Evolutionary conservation across 2,113 vertebrate genomes (phyloP), one percentile per base, ranked within the genome.

Genomic region (Cochlearius cochlearius): DNA sequence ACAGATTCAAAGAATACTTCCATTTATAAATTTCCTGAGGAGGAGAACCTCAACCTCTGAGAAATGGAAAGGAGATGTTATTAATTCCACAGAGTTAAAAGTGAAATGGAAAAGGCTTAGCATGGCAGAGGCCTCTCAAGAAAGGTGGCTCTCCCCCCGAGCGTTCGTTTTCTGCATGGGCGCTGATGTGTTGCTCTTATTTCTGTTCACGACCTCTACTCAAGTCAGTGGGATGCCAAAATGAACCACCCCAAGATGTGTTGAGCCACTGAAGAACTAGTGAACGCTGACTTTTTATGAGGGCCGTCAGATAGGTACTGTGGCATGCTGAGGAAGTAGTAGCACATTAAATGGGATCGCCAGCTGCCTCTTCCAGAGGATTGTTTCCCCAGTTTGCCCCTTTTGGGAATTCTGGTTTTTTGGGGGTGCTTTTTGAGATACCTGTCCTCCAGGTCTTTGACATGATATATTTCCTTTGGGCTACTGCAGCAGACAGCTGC

Each of bases 171-270:
- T 53, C 63, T 73, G 26, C 10, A 5, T 13, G 11, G 11, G 9
- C 64, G 27, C 39, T 73, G 43, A 32, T 34, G 53, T 17, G 17
- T 55, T 80, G 16, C 36, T 25, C 26, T 55, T 58, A 21, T 3
- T 52, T 53, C 29, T 49, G 5, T 66, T 88, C 34, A 22, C 2
- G 7, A 1, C 58, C 29, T 58, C 9, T 32, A 0, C 52, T 34
- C 7, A 22, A 55, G 29, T 32, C 1, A 0, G 5, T 34, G 23
- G 30, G 30, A 47, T 22, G 34, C 34, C 43, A n/a, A 27, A 47
- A 43, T 43, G 64, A 34, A 27, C 0, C 13, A 45, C 9, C 26
- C 36, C 0, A 2, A 50, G 22, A 8, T 15, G 25, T 22, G 17
- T 5, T 27, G n/a, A 68, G 14, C 18, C 21, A 7, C 8, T 21